Conservation (phyloP, 2,113 vertebrate species). For the Catagonus wagneri region DNA sequence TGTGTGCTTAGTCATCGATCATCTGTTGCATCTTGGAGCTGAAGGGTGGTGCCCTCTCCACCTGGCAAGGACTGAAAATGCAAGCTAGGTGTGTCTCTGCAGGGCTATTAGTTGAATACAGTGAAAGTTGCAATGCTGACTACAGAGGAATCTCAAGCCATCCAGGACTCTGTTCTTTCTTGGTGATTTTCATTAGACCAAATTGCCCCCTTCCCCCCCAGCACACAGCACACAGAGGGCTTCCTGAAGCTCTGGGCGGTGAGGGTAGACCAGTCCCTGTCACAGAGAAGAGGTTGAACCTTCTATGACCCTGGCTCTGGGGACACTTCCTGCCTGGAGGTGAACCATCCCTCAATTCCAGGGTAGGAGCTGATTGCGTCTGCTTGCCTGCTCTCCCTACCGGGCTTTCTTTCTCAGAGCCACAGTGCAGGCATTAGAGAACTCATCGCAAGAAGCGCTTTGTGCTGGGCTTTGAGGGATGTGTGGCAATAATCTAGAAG, state of each 20-base stretch:
- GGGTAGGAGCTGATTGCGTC: background rate
- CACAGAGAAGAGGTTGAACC: background rate
- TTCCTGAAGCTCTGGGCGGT: background rate
- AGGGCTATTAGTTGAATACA: background rate
- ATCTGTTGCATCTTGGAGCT: background rate
- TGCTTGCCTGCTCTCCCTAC: background rate
- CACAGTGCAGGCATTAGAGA: background rate
- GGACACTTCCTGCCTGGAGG: too few relatives aligned
- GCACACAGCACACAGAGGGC: background rate
- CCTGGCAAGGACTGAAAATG: background rate
- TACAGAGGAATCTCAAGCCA: background rate
- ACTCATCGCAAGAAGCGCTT: background rate
- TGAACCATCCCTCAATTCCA: background rate
- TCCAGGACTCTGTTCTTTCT: rapidly evolving
- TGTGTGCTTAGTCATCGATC: background rate
- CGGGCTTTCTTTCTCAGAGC: background rate
- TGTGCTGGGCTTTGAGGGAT: background rate
- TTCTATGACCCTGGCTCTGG: rapidly evolving
- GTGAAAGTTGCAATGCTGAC: background rate
- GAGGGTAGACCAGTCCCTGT: background rate
- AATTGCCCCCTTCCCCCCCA: background rate
- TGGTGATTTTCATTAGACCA: background rate
- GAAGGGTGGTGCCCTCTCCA: rapidly evolving
- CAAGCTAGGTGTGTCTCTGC: rapidly evolving
- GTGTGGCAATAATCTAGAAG: background rate